phyloP scores from a whole-genome alignment of 2,888 invertebrate species.

The Caenorhabditis wallacei region DNA sequence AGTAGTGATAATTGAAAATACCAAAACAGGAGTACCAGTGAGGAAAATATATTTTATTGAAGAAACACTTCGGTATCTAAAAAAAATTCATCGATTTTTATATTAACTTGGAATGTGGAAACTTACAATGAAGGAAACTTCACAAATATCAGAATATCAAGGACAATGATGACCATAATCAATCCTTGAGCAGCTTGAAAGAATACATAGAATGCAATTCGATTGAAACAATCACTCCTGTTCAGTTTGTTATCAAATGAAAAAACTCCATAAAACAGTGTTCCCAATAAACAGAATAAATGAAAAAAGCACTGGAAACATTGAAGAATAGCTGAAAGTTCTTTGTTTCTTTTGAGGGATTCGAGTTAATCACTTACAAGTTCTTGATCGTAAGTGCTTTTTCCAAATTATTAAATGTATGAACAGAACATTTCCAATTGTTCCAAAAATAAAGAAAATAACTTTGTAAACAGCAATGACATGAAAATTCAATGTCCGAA shows the following conservation, averaged over 20 bases:
- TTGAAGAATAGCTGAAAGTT: conserved; percentile 18
- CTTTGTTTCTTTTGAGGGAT: no score
- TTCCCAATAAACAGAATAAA: conserved; percentile 9
- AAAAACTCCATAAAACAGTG: not conserved
- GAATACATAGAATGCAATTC: conserved; percentile 19
- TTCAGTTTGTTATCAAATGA: not conserved
- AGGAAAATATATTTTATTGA: not conserved
- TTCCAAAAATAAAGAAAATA: conserved; percentile 5
- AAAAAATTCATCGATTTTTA: not conserved
- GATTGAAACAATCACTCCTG: conserved; percentile 10
- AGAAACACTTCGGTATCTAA: not conserved
- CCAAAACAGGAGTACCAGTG: not conserved
- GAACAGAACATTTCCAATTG: conserved; percentile 1
- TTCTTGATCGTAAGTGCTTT: not conserved
- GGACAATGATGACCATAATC: conserved; percentile 21
- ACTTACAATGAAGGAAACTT: conserved; percentile 18
- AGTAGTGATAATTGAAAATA: not conserved
- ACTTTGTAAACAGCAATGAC: conserved; percentile 10
- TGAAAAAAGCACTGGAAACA: conserved; percentile 10
- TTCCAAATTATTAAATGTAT: not conserved
- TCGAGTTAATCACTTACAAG: conserved; percentile 11
- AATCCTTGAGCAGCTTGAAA: conserved; percentile 28
- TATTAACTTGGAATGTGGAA: not conserved
- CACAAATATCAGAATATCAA: conserved; percentile 18
- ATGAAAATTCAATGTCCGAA: not conserved